Evolutionary conservation across 2,797 vertebrate genomes (phyloP), one percentile per base, ranked within the genome.

Genomic region (Hapalemur alaotrensis): DNA sequence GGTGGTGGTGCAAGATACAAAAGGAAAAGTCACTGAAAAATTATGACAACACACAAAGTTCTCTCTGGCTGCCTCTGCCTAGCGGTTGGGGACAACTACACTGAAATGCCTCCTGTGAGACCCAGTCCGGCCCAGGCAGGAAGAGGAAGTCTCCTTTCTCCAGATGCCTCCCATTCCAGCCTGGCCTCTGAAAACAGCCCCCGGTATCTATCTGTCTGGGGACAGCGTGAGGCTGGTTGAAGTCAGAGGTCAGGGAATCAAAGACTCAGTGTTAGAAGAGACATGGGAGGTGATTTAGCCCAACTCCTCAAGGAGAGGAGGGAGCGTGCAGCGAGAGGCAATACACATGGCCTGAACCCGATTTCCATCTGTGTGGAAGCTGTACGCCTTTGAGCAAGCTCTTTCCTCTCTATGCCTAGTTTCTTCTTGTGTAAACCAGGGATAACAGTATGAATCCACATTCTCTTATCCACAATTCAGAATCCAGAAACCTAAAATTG

Each of bases 401-500:
- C 57, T 38, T 80, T 61, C 57, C 76, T 83, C n/a, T 85, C 72
- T 46, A 23, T 70, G 17, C 30, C 25, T 72, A 32, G 22, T 63
- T 75, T 65, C 73, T 72, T 92, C 28, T 75, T 22, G 25, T 87
- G 35, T 54, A 75, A 89, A 86, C n/a, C 17, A 28, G 65, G 15
- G 17, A 69, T 2, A 50, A 35, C 52, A 69, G 69, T 65, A 73
- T 35, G 30, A 67, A 20, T 61, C 18, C 30, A 32, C 17, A 89
- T 30, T 57, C 17, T 41, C 46, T 72, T n/a, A 72, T 35, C 41
- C 46, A 54, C 5, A 80, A 83, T 43, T 93, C 23, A 84, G 72
- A 91, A 84, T 80, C 43, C 50, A 73, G 69, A 94, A 95, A n/a
- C 4, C 57, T 83, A 87, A 87, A 91, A 61, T 75, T 57, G 75